Conservation (phyloP, 2,888 invertebrate species). For the Idaea dimidiata region DNA sequence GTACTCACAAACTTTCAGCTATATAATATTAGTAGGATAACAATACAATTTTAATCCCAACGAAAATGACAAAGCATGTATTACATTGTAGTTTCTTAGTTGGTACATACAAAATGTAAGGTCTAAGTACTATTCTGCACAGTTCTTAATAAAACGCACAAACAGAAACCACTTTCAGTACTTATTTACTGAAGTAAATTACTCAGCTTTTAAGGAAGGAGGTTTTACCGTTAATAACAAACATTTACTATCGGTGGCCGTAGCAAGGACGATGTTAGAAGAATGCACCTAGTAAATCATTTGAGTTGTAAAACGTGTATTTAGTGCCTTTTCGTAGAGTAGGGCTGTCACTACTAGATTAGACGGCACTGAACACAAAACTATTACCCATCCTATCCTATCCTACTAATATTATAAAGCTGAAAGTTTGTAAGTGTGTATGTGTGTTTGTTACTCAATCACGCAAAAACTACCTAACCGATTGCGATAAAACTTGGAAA, state of each 20-base stretch:
- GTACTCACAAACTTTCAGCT: too few species aligned
- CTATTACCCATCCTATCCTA: too few species aligned
- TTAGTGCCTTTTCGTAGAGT: constrained; percentile 47
- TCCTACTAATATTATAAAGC: too few species aligned
- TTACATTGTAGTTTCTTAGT: not conserved
- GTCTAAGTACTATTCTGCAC: not conserved
- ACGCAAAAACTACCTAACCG: too few species aligned
- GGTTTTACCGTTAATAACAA: constrained; percentile 42
- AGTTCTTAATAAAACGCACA: not conserved
- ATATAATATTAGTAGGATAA: too few species aligned
- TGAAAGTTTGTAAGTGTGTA: too few species aligned
- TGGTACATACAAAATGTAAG: not conserved
- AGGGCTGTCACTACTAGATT: constrained; percentile 33
- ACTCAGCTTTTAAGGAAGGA: not conserved
- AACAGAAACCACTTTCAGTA: not conserved
- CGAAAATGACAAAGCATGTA: too few species aligned
- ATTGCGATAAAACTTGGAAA: too few species aligned
- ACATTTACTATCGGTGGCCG: constrained; percentile 50
- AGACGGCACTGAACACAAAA: too few species aligned
- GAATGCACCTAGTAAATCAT: constrained; percentile 77
- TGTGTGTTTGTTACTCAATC: too few species aligned
- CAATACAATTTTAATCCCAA: too few species aligned
- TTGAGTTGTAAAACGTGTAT: constrained; percentile 63
- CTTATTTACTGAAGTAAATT: not conserved
- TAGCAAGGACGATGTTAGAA: constrained; percentile 42